Evolutionary conservation across 2,888 invertebrate species (phyloP).

Genomic region (Lycophotia porphyrea): DNA sequence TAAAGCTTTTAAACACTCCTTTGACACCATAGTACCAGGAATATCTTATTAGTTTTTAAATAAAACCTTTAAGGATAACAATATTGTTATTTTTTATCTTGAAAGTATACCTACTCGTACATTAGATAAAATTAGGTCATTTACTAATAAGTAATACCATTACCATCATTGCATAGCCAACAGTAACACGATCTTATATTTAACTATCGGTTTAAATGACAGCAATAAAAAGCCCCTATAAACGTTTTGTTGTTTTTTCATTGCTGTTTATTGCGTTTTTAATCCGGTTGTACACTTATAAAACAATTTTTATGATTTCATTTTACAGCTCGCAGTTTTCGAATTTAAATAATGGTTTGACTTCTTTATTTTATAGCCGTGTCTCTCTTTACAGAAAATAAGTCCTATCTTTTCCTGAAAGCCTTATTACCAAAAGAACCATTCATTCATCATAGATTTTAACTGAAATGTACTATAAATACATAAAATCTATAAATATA

Average conservation of each 20-base stretch:
- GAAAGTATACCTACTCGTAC: background rate
- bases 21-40: background rate
- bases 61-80: background rate
- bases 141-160: background rate
- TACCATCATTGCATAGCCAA: constrained; percentile 10
- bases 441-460: background rate
- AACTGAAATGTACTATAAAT: background rate
- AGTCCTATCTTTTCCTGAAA: background rate
- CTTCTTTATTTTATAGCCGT: background rate
- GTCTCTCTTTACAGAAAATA: background rate
- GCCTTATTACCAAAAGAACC: background rate
- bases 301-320: constrained; percentile 30
- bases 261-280: constrained; percentile 44
- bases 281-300: constrained; percentile 16
- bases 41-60: background rate
- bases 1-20: background rate
- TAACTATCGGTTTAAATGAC: constrained; percentile 36
- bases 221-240: constrained; percentile 39
- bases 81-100: background rate
- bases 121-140: background rate
- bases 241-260: constrained; percentile 36
- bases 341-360: constrained; percentile 2
- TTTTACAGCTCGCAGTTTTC: constrained; percentile 10
- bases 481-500: too few species aligned
- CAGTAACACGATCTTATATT: constrained; percentile 43